A percentile compares a stretch with the other conserved stretches of the same genome.
Conservation (phyloP, 2,888 invertebrate genomes). For the Pammene fasciana region DNA sequence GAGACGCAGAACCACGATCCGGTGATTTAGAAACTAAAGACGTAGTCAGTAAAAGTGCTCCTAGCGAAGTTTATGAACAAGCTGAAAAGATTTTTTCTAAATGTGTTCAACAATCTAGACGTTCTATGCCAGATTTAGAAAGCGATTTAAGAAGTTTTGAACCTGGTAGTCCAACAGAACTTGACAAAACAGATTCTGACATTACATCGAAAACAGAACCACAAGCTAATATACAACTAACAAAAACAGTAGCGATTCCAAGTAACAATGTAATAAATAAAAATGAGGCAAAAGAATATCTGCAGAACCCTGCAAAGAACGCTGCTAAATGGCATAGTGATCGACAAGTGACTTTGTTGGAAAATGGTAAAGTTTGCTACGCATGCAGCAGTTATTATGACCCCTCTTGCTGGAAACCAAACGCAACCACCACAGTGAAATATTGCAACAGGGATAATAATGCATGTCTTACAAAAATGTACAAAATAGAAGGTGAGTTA, state of each 20-base stretch:
- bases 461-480: slow-evolving; percentile 65
- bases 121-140: not conserved
- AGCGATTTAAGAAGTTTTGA: slow-evolving; percentile 1
- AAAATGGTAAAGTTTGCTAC: slow-evolving; percentile 63
- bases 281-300: slow-evolving; percentile 10
- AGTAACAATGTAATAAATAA: not conserved
- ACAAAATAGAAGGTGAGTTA: slow-evolving; percentile 56
- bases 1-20: not conserved
- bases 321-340: slow-evolving; percentile 49
- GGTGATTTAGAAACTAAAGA: slow-evolving; percentile 2
- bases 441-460: slow-evolving; percentile 63
- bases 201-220: not conserved
- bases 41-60: not conserved
- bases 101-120: slow-evolving; percentile 16
- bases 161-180: not conserved
- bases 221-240: not conserved
- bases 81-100: slow-evolving; percentile 5
- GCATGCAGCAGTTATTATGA: slow-evolving; percentile 67
- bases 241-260: not conserved
- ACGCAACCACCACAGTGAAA: slow-evolving; percentile 65
- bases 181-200: not conserved
- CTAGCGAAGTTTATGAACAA: slow-evolving; percentile 8
- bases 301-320: slow-evolving; percentile 53
- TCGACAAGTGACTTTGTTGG: slow-evolving; percentile 50
- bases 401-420: slow-evolving; percentile 62